Evolutionary conservation across 2,888 invertebrate species (phyloP).

Genomic region (Drosophila fungiperda): DNA sequence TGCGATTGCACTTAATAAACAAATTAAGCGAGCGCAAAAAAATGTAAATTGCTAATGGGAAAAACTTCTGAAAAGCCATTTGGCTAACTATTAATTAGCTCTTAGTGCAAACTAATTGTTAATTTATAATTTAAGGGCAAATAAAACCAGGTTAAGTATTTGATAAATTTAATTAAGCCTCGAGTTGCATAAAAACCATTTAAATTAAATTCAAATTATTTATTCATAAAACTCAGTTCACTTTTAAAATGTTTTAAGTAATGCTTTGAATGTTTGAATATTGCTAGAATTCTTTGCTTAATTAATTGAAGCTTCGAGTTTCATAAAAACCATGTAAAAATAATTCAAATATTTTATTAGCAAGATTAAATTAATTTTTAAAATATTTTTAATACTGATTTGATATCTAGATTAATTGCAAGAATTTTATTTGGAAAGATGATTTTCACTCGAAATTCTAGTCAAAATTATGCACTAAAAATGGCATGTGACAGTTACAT

Average conservation of each 20-base stretch:
- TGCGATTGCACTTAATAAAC: constrained; percentile 13
- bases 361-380: too few relatives aligned
- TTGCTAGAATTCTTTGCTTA: not conserved
- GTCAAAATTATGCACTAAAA: too few relatives aligned
- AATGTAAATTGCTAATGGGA: constrained; percentile 1
- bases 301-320: too few relatives aligned
- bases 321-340: too few relatives aligned
- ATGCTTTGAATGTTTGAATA: not conserved
- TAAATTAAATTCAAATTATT: not conserved
- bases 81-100: not conserved
- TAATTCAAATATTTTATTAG: too few relatives aligned
- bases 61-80: too few relatives aligned
- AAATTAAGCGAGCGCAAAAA: not conserved
- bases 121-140: not conserved
- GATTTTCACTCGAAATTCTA: not conserved
- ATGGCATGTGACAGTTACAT: too few relatives aligned
- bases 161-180: not conserved
- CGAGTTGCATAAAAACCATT: not conserved
- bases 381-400: too few relatives aligned
- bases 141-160: not conserved
- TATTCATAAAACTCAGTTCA: not conserved
- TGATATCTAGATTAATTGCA: not conserved
- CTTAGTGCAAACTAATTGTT: not conserved
- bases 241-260: not conserved
- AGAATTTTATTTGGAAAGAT: not conserved